phyloP scores from a whole-genome alignment of 92 coral and sea anemone species.

The Epizoanthus stellaris region DNA sequence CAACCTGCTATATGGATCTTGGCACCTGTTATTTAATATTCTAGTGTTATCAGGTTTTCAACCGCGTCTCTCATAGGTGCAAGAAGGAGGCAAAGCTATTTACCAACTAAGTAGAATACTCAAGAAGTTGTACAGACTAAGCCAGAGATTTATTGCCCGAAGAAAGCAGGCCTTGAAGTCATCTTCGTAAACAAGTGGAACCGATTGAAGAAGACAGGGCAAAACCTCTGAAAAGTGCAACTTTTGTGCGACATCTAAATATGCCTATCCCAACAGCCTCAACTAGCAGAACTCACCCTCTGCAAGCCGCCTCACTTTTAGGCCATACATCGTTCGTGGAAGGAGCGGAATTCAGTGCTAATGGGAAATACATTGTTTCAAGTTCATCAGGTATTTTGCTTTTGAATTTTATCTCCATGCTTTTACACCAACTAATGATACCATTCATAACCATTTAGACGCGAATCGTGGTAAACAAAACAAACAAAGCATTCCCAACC shows the following conservation, averaged over 20 bases:
- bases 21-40: slow-evolving; percentile 7
- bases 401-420: not conserved
- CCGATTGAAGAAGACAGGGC: not conserved
- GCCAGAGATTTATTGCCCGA: not conserved
- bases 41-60: not conserved
- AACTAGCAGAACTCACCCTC: slow-evolving; percentile 62
- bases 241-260: not conserved
- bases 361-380: slow-evolving; percentile 96
- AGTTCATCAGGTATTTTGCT: slow-evolving; percentile 86
- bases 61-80: not conserved
- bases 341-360: slow-evolving; percentile 94
- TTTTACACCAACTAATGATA: not conserved
- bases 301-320: slow-evolving; percentile 85
- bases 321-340: slow-evolving; percentile 93
- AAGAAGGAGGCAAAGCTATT: slow-evolving; percentile 6
- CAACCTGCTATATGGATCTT: slow-evolving; percentile 15
- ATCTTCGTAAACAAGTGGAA: not conserved
- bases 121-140: not conserved
- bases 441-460: not conserved
- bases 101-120: not conserved
- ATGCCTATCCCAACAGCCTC: slow-evolving; percentile 59
- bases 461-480: not conserved
- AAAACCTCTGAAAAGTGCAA: not conserved
- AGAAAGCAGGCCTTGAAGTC: not conserved
- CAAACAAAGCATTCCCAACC: not conserved